phyloP scores from a whole-genome alignment of 2,888 invertebrate genomes.

The Xylota segnis region DNA sequence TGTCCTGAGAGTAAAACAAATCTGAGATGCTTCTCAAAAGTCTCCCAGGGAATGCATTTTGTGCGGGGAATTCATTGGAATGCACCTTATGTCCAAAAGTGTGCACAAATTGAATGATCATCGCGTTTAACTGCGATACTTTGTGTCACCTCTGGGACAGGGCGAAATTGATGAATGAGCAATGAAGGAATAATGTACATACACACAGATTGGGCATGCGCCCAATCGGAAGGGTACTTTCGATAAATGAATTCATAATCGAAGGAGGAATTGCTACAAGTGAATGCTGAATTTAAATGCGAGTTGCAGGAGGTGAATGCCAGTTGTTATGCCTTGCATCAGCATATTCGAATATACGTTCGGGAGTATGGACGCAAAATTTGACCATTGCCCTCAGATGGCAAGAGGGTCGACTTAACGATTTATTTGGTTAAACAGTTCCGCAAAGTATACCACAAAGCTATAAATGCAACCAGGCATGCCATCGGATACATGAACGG shows the following conservation, averaged over 20 bases:
- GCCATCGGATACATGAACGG: too few species aligned
- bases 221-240: not conserved
- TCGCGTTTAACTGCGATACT: slow-evolving; percentile 64
- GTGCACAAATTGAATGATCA: slow-evolving; percentile 75
- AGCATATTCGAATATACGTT: too few species aligned
- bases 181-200: not conserved
- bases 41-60: slow-evolving; percentile 48
- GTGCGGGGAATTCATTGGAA: slow-evolving; percentile 56
- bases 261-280: not conserved
- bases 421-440: too few species aligned
- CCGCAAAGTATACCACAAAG: too few species aligned
- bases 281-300: not conserved
- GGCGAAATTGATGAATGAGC: slow-evolving; percentile 67
- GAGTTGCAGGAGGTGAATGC: too few species aligned
- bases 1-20: slow-evolving; percentile 21
- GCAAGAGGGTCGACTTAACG: too few species aligned
- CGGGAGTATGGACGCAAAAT: too few species aligned
- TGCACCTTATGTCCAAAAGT: slow-evolving; percentile 71
- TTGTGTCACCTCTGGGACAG: slow-evolving; percentile 63
- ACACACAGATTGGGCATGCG: not conserved
- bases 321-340: too few species aligned
- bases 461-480: too few species aligned
- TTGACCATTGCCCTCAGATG: too few species aligned
- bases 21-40: slow-evolving; percentile 46
- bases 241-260: slow-evolving; percentile 9